These are phyloP conservation scores for Elanus axillaris DNA, from an alignment of 2,113 vertebrate species.

Conservation along the genomic window DNA sequence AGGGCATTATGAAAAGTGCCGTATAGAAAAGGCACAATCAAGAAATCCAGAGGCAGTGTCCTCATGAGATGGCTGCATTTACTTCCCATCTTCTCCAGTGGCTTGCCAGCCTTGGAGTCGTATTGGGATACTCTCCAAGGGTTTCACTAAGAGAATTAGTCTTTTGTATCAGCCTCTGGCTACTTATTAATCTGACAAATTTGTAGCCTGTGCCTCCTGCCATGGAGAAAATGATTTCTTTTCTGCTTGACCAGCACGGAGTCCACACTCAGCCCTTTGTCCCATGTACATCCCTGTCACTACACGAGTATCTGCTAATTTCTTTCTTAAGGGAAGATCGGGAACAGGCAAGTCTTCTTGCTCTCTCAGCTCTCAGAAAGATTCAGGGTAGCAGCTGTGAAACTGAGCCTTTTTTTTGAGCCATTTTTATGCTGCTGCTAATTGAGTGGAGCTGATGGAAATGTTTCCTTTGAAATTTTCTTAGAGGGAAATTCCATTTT, in stretches of 20 bases:
- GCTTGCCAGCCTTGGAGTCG: background rate
- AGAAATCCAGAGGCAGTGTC: background rate
- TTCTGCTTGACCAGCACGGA: background rate
- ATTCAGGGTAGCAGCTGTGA: constrained; percentile 35
- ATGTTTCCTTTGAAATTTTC: constrained; percentile 12
- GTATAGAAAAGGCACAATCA: background rate
- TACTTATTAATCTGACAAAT: constrained; percentile 16
- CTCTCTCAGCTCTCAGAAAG: background rate
- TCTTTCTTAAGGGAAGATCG: background rate
- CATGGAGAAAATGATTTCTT: background rate
- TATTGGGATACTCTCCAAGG: constrained; percentile 24
- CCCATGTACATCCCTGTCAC: background rate
- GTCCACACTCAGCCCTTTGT: background rate
- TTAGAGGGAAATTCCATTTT: background rate
- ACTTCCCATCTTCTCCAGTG: background rate
- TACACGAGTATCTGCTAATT: background rate
- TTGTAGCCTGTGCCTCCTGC: background rate
- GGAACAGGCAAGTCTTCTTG: background rate
- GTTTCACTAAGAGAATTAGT: constrained; percentile 16
- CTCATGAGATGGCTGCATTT: background rate
- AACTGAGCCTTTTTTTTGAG: background rate
- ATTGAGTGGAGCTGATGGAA: background rate
- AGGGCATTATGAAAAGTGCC: background rate
- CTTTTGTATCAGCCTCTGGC: constrained; percentile 36
- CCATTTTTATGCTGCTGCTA: background rate